Percentiles rank a stretch among this genome's conserved stretches.
phyloP scores from a whole-genome alignment of 2,113 vertebrate genomes.

The Gavialis gangeticus region DNA sequence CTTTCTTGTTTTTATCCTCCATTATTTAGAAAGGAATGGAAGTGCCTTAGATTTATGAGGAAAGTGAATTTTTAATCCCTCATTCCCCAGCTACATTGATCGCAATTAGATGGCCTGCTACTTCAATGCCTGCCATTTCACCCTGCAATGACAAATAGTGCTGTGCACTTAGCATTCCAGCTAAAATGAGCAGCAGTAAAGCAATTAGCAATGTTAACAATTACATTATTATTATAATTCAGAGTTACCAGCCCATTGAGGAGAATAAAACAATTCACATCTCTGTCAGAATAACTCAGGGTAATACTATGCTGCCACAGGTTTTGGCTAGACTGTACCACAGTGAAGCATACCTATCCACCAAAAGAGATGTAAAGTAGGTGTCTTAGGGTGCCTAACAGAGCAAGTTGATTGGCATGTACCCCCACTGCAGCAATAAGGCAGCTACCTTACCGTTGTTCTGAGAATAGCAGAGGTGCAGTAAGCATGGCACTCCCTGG shows the following conservation, averaged over 20 bases:
- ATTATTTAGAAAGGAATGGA: background rate
- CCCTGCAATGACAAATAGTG: background rate
- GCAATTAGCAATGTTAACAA: background rate
- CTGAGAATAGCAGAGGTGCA: too few species aligned
- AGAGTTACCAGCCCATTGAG: background rate
- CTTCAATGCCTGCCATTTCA: background rate
- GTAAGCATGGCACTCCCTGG: too few species aligned
- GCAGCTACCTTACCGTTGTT: too few species aligned
- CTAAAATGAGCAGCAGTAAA: background rate
- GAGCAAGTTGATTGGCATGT: too few species aligned
- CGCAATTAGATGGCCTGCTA: constrained; percentile 1
- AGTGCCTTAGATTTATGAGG: constrained; percentile 14
- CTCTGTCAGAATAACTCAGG: background rate
- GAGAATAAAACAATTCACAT: background rate
- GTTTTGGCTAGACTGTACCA: too few species aligned
- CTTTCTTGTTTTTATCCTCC: background rate
- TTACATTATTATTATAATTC: background rate
- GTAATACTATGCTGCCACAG: too few species aligned
- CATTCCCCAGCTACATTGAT: constrained; percentile 5
- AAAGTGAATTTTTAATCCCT: constrained; percentile 1
- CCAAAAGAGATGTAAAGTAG: too few species aligned
- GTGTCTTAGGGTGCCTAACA: too few species aligned
- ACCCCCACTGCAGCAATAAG: too few species aligned
- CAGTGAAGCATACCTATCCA: too few species aligned
- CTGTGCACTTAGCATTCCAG: background rate